Conservation (phyloP, 2,113 vertebrate species). For the Menidia beryllina region DNA sequence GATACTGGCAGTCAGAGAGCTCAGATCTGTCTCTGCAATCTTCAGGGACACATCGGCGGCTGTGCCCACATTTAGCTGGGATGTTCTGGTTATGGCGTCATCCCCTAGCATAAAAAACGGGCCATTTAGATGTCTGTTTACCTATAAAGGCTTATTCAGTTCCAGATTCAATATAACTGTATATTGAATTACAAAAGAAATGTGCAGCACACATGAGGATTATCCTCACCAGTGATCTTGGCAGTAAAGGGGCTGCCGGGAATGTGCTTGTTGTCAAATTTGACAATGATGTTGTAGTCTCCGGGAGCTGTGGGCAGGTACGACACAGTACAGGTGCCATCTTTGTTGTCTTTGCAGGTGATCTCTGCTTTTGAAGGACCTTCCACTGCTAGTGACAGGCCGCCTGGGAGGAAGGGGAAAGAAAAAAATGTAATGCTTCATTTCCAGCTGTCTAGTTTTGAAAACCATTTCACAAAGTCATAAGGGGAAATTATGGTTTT, state of each 20-base stretch:
- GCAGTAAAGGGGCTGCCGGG: slow-evolving; percentile 94
- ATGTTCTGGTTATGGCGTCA: slow-evolving; percentile 91
- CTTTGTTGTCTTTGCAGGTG: slow-evolving; percentile 97
- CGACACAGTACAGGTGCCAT: slow-evolving; percentile 95
- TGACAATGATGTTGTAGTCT: slow-evolving; percentile 96
- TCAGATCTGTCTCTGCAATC: slow-evolving; percentile 95
- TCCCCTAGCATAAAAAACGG: slow-evolving; percentile 80
- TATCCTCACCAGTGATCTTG: slow-evolving; percentile 91
- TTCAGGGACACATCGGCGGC: slow-evolving; percentile 95
- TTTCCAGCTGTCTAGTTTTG: background rate
- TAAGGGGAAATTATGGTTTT: background rate
- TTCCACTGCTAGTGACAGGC: slow-evolving; percentile 94
- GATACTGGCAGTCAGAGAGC: slow-evolving; percentile 91
- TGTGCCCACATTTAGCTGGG: slow-evolving; percentile 94
- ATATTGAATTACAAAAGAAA: background rate
- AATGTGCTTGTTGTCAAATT: slow-evolving; percentile 97
- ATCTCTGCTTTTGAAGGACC: slow-evolving; percentile 97
- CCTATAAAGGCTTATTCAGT: background rate
- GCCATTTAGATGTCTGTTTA: slow-evolving; percentile 21
- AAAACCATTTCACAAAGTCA: background rate
- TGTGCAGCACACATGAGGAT: background rate
- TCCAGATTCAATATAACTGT: slow-evolving; percentile 7
- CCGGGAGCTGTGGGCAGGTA: slow-evolving; percentile 94
- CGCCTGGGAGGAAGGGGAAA: slow-evolving; percentile 78
- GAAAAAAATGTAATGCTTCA: background rate